Conservation (phyloP, 2,888 invertebrate genomes). For the Leuctra nigra region DNA sequence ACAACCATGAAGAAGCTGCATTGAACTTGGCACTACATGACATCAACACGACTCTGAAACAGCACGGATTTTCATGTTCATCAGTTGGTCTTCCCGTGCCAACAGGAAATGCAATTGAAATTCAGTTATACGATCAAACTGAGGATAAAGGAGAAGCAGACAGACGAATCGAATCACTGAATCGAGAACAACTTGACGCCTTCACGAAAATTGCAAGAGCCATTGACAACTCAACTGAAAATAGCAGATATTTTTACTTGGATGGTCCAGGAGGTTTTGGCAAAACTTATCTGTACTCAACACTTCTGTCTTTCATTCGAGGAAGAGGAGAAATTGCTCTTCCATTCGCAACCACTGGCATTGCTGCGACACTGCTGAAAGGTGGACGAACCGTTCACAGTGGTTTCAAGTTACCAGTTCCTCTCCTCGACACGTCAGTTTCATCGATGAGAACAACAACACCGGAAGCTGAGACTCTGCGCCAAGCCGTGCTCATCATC, state of each 20-base stretch:
- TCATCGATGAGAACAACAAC: background rate
- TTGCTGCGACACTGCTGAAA: slow-evolving; percentile 35
- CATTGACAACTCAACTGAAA: background rate
- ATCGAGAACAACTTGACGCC: background rate
- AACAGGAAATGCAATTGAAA: background rate
- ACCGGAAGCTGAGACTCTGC: background rate
- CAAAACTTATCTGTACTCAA: slow-evolving; percentile 38
- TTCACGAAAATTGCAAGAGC: background rate
- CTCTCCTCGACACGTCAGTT: slow-evolving; percentile 19
- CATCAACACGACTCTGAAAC: slow-evolving; percentile 19
- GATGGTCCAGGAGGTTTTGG: slow-evolving; percentile 41
- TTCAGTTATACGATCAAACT: background rate
- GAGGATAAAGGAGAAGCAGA: background rate
- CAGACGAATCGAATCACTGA: background rate
- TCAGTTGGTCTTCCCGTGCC: slow-evolving; percentile 19
- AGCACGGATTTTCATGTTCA: slow-evolving; percentile 5
- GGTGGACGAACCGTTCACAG: slow-evolving; percentile 38
- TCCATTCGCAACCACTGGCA: slow-evolving; percentile 35
- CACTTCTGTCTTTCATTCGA: slow-evolving; percentile 28
- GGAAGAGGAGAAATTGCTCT: slow-evolving; percentile 24
- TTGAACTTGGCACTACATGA: slow-evolving; percentile 24
- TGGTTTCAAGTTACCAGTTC: slow-evolving; percentile 34
- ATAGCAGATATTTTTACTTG: slow-evolving; percentile 23
- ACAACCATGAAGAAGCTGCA: slow-evolving; percentile 19
- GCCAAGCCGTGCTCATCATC: background rate